phyloP scores from a whole-genome alignment of 1,140 invertebrate species.

The Drosophila nebulosa region DNA sequence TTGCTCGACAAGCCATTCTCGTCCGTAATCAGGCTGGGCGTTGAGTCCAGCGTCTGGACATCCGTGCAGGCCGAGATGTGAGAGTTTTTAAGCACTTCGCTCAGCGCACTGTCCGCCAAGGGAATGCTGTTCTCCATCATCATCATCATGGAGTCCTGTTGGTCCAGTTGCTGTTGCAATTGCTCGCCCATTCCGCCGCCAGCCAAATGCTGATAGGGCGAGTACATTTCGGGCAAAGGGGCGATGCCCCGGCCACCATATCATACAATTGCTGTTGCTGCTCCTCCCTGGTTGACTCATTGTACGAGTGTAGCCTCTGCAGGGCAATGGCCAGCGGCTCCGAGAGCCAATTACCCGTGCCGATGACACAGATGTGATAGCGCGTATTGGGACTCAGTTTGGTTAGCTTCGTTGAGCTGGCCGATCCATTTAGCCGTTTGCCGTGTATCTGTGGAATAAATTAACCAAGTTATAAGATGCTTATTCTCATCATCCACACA shows the following conservation, averaged over 20 bases:
- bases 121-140: slow-evolving; percentile 73
- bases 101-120: slow-evolving; percentile 82
- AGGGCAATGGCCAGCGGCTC: slow-evolving; percentile 81
- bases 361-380: slow-evolving; percentile 92
- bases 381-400: slow-evolving; percentile 88
- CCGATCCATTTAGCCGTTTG: slow-evolving; percentile 85
- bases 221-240: slow-evolving; percentile 50
- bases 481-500: slow-evolving; percentile 24
- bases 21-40: slow-evolving; percentile 84
- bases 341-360: slow-evolving; percentile 87
- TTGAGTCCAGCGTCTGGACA: slow-evolving; percentile 88
- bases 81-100: slow-evolving; percentile 87
- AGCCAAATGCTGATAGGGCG: slow-evolving; percentile 51
- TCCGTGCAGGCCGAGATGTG: slow-evolving; percentile 88
- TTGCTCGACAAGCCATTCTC: slow-evolving; percentile 86
- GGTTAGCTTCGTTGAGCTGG: slow-evolving; percentile 87
- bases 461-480: slow-evolving; percentile 43
- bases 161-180: slow-evolving; percentile 35
- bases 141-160: slow-evolving; percentile 53
- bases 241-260: slow-evolving; percentile 7
- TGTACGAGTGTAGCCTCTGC: slow-evolving; percentile 80
- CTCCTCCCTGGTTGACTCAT: slow-evolving; percentile 67
- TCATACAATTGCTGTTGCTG: background rate
- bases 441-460: slow-evolving; percentile 85
- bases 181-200: slow-evolving; percentile 20